These are phyloP conservation scores for Ochropleura leucogaster DNA, from an alignment of 2,888 invertebrate genomes.

Conservation along the genomic window DNA sequence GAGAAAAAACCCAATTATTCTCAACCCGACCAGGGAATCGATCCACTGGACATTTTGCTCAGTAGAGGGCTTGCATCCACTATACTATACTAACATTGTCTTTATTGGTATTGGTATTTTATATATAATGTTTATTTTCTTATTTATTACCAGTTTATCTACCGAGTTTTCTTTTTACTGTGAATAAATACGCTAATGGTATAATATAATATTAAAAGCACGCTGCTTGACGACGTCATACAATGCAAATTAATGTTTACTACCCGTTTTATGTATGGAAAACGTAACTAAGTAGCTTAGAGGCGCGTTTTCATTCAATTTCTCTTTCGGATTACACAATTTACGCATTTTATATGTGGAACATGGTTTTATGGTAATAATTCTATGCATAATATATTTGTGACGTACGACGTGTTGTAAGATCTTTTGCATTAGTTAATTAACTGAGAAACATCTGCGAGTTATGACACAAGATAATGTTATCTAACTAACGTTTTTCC, in stretches of 20 bases:
- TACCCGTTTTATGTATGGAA: constrained; percentile 41
- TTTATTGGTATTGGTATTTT: not conserved
- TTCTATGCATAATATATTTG: constrained; percentile 18
- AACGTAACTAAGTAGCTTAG: constrained; percentile 44
- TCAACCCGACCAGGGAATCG: no score
- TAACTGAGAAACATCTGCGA: not conserved
- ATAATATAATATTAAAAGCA: constrained; percentile 46
- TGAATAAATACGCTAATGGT: constrained; percentile 4
- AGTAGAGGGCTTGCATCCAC: no score
- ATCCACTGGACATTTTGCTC: no score
- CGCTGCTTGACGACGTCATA: constrained; percentile 37
- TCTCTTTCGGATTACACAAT: constrained; percentile 64
- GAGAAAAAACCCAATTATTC: no score
- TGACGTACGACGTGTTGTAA: constrained; percentile 7
- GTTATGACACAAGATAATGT: not conserved
- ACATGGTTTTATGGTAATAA: constrained; percentile 16
- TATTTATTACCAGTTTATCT: no score
- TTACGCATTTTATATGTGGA: constrained; percentile 22
- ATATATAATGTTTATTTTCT: not conserved
- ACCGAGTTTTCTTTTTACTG: constrained; percentile 7
- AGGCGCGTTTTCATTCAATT: constrained; percentile 56
- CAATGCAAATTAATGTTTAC: constrained; percentile 54
- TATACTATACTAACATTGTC: no score
- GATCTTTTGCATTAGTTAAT: constrained; percentile 11
- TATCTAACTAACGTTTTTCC: not conserved